Evolutionary conservation across 2,888 invertebrate genomes (phyloP).

Genomic region (Noctua comes): DNA sequence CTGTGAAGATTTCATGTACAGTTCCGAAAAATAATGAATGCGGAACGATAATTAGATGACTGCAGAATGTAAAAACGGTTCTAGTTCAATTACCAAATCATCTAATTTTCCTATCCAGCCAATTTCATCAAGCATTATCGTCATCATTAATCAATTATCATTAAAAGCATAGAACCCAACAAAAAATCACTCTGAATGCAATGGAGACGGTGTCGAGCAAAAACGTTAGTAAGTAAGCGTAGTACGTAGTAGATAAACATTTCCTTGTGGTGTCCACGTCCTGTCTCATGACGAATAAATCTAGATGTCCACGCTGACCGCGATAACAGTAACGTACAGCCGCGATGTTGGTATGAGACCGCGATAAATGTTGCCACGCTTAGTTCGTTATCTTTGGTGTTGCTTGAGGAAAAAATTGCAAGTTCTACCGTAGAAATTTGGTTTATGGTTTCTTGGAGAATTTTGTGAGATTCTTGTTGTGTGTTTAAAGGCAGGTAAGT

Average conservation of each 20-base stretch:
- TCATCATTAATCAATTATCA: slow-evolving; percentile 18
- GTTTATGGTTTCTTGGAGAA: slow-evolving; percentile 16
- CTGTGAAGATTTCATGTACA: not conserved
- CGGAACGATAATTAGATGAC: too few species aligned
- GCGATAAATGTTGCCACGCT: slow-evolving; percentile 73
- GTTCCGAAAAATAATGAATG: not conserved
- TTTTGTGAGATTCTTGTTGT: not conserved
- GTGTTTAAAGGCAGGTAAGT: not conserved
- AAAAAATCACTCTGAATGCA: slow-evolving; percentile 49
- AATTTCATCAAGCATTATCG: not conserved
- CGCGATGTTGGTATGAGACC: slow-evolving; percentile 74
- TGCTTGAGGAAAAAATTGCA: slow-evolving; percentile 62
- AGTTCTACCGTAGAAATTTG: slow-evolving; percentile 50
- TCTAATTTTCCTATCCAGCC: not conserved
- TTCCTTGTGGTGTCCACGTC: slow-evolving; percentile 81
- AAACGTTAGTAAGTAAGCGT: slow-evolving; percentile 74
- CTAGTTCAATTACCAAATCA: not conserved
- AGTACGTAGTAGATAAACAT: slow-evolving; percentile 82
- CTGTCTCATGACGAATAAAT: slow-evolving; percentile 83
- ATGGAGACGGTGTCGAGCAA: slow-evolving; percentile 66
- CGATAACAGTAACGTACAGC: slow-evolving; percentile 78
- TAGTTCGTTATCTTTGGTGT: slow-evolving; percentile 72
- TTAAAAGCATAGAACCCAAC: slow-evolving; percentile 4
- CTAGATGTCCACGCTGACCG: slow-evolving; percentile 80
- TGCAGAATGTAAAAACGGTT: not conserved